phyloP scores from a whole-genome alignment of 2,888 invertebrate genomes.

The Anoplius nigerrimus region DNA sequence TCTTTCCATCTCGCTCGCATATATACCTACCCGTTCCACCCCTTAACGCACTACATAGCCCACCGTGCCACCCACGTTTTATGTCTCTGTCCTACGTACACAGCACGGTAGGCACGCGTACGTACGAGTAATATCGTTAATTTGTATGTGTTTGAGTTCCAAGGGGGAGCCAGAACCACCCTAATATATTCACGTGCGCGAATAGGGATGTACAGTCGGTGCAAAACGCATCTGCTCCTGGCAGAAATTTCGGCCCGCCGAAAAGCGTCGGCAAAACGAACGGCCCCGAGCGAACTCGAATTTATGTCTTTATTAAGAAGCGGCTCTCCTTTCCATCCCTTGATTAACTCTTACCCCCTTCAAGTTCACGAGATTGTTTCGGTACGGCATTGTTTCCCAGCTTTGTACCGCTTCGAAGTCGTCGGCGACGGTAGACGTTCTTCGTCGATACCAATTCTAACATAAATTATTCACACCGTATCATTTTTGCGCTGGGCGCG shows the following conservation, averaged over 20 bases:
- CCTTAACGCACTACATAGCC: slow-evolving; percentile 47
- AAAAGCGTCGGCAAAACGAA: neutral
- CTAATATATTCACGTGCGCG: slow-evolving; percentile 68
- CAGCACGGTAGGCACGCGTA: slow-evolving; percentile 40
- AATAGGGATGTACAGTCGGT: slow-evolving; percentile 61
- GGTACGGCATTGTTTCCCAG: too few relatives aligned
- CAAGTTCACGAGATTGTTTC: too few relatives aligned
- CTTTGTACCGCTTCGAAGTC: too few relatives aligned
- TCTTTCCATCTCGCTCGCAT: neutral
- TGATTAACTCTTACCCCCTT: too few relatives aligned
- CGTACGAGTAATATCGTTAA: slow-evolving; percentile 73
- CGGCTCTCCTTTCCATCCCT: too few relatives aligned
- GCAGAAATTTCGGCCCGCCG: slow-evolving; percentile 32
- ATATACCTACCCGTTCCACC: slow-evolving; percentile 49
- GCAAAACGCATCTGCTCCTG: slow-evolving; percentile 55
- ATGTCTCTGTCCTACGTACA: slow-evolving; percentile 57
- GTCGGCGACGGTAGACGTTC: too few relatives aligned
- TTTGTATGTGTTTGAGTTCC: slow-evolving; percentile 71
- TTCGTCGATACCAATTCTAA: too few relatives aligned
- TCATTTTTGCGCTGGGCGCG: too few relatives aligned
- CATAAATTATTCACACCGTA: too few relatives aligned
- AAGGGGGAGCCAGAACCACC: slow-evolving; percentile 67
- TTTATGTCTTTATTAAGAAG: neutral
- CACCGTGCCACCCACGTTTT: slow-evolving; percentile 52
- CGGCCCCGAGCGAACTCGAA: neutral